These are phyloP conservation scores for Aptenodytes patagonicus DNA, from an alignment of 2,113 vertebrate species.

Conservation along the genomic window DNA sequence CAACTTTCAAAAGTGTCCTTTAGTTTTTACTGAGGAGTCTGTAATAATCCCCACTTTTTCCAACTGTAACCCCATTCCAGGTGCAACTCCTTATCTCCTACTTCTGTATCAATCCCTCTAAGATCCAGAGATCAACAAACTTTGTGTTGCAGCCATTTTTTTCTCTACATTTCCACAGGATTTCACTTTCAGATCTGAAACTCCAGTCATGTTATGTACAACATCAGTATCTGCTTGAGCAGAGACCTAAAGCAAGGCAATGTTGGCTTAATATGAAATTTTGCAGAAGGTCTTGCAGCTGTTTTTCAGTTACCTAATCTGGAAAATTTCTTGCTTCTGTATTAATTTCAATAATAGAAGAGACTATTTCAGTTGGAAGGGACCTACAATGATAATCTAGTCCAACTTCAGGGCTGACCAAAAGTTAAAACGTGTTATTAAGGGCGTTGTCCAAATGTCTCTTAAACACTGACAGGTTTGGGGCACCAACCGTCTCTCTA, in stretches of 20 bases:
- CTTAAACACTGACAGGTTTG: not conserved
- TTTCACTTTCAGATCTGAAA: not conserved
- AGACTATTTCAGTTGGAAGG: not conserved
- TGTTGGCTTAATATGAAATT: not conserved
- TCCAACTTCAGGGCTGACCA: not conserved
- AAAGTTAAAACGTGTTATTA: too few species aligned
- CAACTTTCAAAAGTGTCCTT: not conserved
- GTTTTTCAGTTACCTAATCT: not conserved
- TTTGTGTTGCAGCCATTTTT: not conserved
- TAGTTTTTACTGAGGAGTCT: not conserved
- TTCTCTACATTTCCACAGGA: not conserved
- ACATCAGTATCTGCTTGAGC: too few species aligned
- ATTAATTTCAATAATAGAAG: not conserved
- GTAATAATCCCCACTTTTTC: not conserved
- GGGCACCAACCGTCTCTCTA: not conserved
- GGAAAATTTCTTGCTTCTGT: not conserved
- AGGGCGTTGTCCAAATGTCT: not conserved
- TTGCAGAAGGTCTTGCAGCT: not conserved
- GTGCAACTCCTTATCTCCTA: too few species aligned
- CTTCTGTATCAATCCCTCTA: not conserved
- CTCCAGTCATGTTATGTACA: not conserved
- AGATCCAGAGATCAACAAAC: not conserved
- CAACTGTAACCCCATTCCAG: not conserved
- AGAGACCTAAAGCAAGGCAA: not conserved
- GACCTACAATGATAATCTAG: not conserved